Conservation (phyloP, 2,888 invertebrate species). For the Aleiodes alternator region DNA sequence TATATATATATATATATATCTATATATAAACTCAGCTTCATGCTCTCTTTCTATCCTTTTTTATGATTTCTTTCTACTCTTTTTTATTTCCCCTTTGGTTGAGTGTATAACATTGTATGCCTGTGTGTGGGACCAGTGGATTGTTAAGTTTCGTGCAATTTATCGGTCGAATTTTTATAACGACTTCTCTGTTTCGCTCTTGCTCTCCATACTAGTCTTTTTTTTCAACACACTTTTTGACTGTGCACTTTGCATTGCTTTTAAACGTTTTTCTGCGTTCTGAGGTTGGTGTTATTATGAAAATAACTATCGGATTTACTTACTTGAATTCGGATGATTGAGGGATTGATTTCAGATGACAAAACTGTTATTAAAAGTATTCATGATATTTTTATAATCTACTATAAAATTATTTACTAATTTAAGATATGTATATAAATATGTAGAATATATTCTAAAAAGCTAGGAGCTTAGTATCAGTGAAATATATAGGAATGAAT, state of each 20-base stretch:
- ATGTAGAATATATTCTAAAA: no score
- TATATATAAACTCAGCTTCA: neutral
- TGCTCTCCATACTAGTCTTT: neutral
- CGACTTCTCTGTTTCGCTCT: slow-evolving; percentile 27
- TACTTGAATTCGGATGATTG: no score
- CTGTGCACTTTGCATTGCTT: neutral
- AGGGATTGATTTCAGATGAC: no score
- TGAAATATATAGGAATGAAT: no score
- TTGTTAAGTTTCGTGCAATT: slow-evolving; percentile 44
- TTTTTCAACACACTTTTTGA: neutral
- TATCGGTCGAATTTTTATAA: slow-evolving; percentile 43
- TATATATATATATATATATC: neutral
- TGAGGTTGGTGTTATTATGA: no score
- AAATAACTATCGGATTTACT: no score
- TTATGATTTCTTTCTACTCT: slow-evolving; percentile 8
- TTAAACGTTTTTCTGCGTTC: no score
- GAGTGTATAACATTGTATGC: slow-evolving; percentile 1
- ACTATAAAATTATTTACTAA: no score
- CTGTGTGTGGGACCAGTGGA: slow-evolving; percentile 17
- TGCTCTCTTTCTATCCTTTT: slow-evolving; percentile 37
- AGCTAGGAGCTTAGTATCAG: no score
- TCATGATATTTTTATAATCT: no score
- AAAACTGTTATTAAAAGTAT: no score
- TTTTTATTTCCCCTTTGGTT: slow-evolving; percentile 10
- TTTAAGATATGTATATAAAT: no score